phyloP scores from a whole-genome alignment of 2,888 invertebrate species.

The Lasioglossum marginatum region DNA sequence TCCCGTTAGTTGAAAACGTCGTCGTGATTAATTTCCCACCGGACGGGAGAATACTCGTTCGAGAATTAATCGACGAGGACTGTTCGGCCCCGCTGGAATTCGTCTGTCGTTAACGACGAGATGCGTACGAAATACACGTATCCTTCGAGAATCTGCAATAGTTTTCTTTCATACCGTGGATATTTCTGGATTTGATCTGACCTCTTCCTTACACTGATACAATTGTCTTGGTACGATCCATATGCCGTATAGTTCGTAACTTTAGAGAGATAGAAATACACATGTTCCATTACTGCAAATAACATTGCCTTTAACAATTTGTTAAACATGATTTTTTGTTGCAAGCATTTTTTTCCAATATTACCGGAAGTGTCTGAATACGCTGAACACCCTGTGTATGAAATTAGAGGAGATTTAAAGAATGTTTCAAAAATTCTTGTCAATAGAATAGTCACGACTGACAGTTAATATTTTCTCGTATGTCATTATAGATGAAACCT shows the following conservation, averaged over 20 bases:
- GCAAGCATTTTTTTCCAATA: too few species aligned
- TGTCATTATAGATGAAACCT: not conserved
- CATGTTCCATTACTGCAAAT: too few species aligned
- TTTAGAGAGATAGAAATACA: slow-evolving; percentile 55
- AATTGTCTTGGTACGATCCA: slow-evolving; percentile 74
- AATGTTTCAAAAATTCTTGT: too few species aligned
- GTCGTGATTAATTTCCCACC: slow-evolving; percentile 5
- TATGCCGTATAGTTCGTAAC: slow-evolving; percentile 81
- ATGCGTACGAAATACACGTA: slow-evolving; percentile 26
- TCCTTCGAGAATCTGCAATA: slow-evolving; percentile 49
- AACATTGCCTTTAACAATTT: too few species aligned
- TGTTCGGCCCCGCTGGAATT: slow-evolving; percentile 18
- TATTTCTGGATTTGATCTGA: slow-evolving; percentile 62
- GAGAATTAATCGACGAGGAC: slow-evolving; percentile 26
- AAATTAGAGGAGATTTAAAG: too few species aligned
- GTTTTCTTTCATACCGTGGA: slow-evolving; percentile 53
- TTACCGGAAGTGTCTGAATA: too few species aligned
- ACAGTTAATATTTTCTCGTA: not conserved
- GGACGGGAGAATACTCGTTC: not conserved
- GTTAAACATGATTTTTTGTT: too few species aligned
- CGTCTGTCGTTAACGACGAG: slow-evolving; percentile 33
- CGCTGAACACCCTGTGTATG: too few species aligned
- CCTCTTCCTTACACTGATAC: slow-evolving; percentile 75
- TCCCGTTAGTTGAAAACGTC: not conserved
- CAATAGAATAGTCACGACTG: too few species aligned